A percentile compares a stretch with the other conserved stretches of the same genome.
Evolutionary conservation across 2,797 vertebrate genomes (phyloP).

Genomic region (Pyrocephalus nanus): DNA sequence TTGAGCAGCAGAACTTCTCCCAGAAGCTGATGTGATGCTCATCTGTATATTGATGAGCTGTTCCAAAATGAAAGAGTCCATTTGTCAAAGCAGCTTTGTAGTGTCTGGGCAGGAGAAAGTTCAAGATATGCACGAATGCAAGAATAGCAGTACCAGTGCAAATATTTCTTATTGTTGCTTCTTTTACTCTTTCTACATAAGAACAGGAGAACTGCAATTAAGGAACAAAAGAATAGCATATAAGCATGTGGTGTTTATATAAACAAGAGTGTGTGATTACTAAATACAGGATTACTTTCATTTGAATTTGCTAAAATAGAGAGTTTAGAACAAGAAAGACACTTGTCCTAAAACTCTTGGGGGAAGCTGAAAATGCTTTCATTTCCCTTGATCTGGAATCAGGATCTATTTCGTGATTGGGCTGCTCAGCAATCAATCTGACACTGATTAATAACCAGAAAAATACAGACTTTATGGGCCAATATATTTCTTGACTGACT

Average conservation of each 20-base stretch:
- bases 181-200: not conserved
- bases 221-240: not conserved
- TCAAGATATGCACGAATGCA: not conserved
- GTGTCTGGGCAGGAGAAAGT: not conserved
- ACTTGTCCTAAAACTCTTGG: not conserved
- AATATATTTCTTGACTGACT: not conserved
- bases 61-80: not conserved
- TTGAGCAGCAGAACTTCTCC: not conserved
- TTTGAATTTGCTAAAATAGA: not conserved
- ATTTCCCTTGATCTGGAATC: not conserved
- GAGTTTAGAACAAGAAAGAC: not conserved
- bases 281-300: not conserved
- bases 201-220: not conserved
- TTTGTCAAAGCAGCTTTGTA: not conserved
- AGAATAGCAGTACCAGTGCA: not conserved
- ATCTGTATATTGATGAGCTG: not conserved
- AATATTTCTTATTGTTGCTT: not conserved
- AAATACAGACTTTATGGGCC: not conserved
- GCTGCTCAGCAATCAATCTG: not conserved
- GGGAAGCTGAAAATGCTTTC: not conserved
- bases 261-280: not conserved
- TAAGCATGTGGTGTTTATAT: not conserved
- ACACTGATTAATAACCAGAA: not conserved
- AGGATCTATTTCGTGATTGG: not conserved
- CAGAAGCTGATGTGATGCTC: not conserved